These are phyloP conservation scores for Dasyurus viverrinus DNA, from an alignment of 2,113 vertebrate genomes.

Conservation along the genomic window DNA sequence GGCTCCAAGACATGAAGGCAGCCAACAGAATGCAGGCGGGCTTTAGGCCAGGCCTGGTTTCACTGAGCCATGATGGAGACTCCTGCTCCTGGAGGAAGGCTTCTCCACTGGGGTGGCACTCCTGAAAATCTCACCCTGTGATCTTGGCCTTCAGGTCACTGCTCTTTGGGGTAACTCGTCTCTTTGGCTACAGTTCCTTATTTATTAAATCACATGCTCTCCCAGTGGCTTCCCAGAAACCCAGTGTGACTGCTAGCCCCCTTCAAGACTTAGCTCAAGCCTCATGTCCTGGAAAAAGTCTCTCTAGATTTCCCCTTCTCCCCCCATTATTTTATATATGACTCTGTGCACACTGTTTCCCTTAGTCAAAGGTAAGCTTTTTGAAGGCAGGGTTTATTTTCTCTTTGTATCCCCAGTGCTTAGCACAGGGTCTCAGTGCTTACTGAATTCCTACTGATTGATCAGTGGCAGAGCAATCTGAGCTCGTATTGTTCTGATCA, in stretches of 20 bases:
- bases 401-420: not conserved
- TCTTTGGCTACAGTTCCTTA: not conserved
- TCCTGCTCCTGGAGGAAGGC: not conserved
- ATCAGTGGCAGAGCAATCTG: not conserved
- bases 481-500: too few species aligned
- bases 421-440: not conserved
- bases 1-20: not conserved
- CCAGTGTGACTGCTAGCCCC: not conserved
- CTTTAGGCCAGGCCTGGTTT: not conserved
- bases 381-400: not conserved
- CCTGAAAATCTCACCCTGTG: not conserved
- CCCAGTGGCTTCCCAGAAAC: not conserved
- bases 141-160: not conserved
- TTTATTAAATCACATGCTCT: not conserved
- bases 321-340: not conserved
- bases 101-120: not conserved
- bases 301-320: not conserved
- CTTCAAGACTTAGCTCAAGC: not conserved
- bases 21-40: not conserved
- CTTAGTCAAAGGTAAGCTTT: not conserved
- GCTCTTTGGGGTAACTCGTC: not conserved
- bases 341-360: not conserved
- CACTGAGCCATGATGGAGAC: not conserved
- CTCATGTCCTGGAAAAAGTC: not conserved
- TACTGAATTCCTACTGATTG: not conserved